These are phyloP conservation scores for Cephalopholis sonnerati DNA, from an alignment of 2,113 vertebrate species.

Conservation along the genomic window DNA sequence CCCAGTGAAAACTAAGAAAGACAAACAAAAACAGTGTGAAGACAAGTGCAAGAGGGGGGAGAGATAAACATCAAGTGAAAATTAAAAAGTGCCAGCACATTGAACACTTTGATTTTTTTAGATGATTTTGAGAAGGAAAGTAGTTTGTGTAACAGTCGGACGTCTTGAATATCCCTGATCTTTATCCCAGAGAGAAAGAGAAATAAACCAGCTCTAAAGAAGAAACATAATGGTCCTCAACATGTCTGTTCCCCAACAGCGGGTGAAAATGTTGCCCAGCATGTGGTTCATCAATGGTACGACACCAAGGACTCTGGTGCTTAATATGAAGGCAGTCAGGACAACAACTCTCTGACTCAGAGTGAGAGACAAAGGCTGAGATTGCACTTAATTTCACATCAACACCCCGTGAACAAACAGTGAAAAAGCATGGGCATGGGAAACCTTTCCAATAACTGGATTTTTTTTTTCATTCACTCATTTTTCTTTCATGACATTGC, in stretches of 20 bases:
- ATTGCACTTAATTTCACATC: conserved; percentile 6
- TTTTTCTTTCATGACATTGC: conserved; percentile 24
- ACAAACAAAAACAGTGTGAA: conserved; percentile 21
- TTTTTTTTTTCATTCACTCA: not conserved
- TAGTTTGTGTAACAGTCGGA: conserved; percentile 5
- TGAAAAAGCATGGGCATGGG: not conserved
- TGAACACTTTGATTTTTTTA: not conserved
- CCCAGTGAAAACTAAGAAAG: not conserved
- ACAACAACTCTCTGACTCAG: not conserved
- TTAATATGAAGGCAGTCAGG: conserved; percentile 14
- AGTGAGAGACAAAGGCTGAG: conserved; percentile 3
- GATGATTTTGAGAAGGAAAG: not conserved
- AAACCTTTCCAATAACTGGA: conserved; percentile 1
- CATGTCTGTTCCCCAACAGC: not conserved
- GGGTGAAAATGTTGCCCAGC: conserved; percentile 17
- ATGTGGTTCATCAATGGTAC: not conserved
- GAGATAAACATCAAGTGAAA: conserved; percentile 7
- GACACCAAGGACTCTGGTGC: not conserved
- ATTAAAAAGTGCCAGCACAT: not conserved
- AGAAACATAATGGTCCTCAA: conserved; percentile 5
- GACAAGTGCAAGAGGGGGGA: not conserved
- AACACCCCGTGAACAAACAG: not conserved
- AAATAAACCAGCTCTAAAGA: not conserved
- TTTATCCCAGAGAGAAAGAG: conserved; percentile 5
- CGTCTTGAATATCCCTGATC: not conserved